Evolutionary conservation across 1,140 invertebrate genomes (phyloP).

Genomic region (Asobara japonica): DNA sequence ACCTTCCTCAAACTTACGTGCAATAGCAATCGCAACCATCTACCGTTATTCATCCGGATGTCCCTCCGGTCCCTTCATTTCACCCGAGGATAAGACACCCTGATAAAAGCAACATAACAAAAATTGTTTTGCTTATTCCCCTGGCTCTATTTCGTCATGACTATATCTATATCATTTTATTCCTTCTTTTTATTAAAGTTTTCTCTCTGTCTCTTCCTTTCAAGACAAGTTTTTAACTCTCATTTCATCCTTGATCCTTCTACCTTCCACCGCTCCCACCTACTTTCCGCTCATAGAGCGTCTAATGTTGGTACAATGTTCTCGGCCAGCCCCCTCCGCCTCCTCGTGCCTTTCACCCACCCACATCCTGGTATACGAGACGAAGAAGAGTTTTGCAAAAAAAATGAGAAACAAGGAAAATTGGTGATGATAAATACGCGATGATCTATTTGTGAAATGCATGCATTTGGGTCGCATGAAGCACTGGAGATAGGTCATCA

Average conservation of each 20-base stretch:
- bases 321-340: neutral
- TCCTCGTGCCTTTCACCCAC: slow-evolving; percentile 32
- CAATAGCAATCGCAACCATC: slow-evolving; percentile 15
- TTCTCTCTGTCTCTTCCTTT: slow-evolving; percentile 6
- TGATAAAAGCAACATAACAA: neutral
- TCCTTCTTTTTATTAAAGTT: slow-evolving; percentile 2
- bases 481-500: too few species aligned
- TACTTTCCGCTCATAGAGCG: slow-evolving; percentile 1
- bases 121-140: neutral
- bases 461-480: too few species aligned
- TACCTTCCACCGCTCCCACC: slow-evolving; percentile 31
- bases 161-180: neutral
- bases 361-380: slow-evolving; percentile 45
- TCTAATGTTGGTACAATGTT: neutral
- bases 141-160: neutral
- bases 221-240: slow-evolving; percentile 22
- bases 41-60: slow-evolving; percentile 35
- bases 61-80: slow-evolving; percentile 22
- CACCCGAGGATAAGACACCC: neutral
- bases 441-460: too few species aligned
- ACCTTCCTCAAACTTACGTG: slow-evolving; percentile 35
- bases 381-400: slow-evolving; percentile 6
- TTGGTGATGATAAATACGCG: too few species aligned
- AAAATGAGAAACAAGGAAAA: neutral
- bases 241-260: slow-evolving; percentile 37